These are phyloP conservation scores for Rhombomys opimus DNA, from an alignment of 2,113 vertebrate species.

Conservation along the genomic window DNA sequence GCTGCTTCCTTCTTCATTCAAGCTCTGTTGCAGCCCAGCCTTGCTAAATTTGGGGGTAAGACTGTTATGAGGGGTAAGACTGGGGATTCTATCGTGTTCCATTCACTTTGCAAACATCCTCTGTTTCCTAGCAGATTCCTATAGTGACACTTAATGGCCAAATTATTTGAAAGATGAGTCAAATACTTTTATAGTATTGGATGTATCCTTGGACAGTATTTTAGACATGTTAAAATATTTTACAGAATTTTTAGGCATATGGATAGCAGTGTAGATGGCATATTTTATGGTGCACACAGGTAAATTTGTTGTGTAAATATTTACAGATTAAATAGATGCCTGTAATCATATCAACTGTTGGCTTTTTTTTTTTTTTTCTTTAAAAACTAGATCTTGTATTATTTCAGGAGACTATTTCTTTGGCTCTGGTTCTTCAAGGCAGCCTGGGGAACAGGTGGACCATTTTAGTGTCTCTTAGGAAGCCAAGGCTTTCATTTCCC, in stretches of 20 bases:
- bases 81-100: not conserved
- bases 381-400: conserved; percentile 8
- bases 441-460: conserved; percentile 56
- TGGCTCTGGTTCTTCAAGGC: conserved; percentile 35
- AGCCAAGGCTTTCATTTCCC: not conserved
- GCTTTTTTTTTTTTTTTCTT: not conserved
- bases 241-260: conserved; percentile 26
- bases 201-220: conserved; percentile 40
- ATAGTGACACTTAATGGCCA: not conserved
- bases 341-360: not conserved
- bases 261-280: not conserved
- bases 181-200: conserved; percentile 8
- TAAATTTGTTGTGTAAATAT: conserved; percentile 12
- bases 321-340: not conserved
- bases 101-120: conserved; percentile 34
- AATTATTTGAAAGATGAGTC: conserved; percentile 39
- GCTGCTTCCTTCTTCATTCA: conserved; percentile 18
- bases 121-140: conserved; percentile 9
- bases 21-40: not conserved
- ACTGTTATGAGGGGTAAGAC: not conserved
- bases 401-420: conserved; percentile 8
- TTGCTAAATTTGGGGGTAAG: conserved; percentile 48
- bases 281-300: conserved; percentile 47
- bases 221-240: conserved; percentile 46
- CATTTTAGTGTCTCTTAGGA: not conserved